Conservation (phyloP, 2,797 vertebrate species). For the Sebastes nivosus region DNA sequence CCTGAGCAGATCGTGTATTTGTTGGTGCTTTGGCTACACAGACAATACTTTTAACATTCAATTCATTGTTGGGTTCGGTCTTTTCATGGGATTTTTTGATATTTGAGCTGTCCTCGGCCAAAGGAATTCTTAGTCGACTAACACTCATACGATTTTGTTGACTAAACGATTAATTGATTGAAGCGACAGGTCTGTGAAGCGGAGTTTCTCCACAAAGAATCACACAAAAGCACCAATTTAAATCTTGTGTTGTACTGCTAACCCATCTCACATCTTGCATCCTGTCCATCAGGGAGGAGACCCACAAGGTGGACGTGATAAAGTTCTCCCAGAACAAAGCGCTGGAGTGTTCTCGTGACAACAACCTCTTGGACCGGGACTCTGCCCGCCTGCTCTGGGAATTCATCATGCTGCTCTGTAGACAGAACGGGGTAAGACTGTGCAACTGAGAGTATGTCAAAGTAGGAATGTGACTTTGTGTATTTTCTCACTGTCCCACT, state of each 20-base stretch:
- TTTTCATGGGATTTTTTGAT: background rate
- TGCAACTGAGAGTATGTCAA: background rate
- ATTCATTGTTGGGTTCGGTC: too few relatives aligned
- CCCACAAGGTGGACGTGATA: constrained; percentile 99
- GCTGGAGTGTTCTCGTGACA: constrained; percentile 88
- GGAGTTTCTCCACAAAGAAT: too few relatives aligned
- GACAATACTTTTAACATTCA: too few relatives aligned
- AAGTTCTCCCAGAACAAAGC: constrained; percentile 97
- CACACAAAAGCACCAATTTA: too few relatives aligned
- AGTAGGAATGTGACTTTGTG: background rate
- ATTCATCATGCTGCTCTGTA: constrained; percentile 92
- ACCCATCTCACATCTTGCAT: background rate
- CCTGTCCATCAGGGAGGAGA: constrained; percentile 87
- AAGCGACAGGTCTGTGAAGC: too few relatives aligned
- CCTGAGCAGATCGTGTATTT: background rate
- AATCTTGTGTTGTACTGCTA: background rate
- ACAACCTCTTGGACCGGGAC: constrained; percentile 91
- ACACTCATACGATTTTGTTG: too few relatives aligned
- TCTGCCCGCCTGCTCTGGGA: constrained; percentile 95
- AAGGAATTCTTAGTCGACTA: too few relatives aligned
- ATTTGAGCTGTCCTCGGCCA: too few relatives aligned
- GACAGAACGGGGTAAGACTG: constrained; percentile 92
- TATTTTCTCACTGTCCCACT: background rate
- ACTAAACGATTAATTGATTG: too few relatives aligned
- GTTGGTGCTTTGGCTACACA: too few relatives aligned